Evolutionary conservation across 2,888 invertebrate genomes (phyloP).

Genomic region (Podabrus alpinus): DNA sequence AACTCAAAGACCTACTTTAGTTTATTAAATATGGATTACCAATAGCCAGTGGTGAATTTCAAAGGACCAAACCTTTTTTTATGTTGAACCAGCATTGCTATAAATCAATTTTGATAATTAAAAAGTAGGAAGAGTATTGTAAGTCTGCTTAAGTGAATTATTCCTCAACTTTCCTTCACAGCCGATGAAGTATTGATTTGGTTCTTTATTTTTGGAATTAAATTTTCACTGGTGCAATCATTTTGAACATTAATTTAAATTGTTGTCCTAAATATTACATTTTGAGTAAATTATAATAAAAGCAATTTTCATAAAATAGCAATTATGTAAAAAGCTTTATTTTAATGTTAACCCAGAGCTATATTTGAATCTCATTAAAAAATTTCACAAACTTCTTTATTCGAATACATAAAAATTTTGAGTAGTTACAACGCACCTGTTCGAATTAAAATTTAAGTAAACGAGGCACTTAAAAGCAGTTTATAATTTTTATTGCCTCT

Average conservation of each 20-base stretch:
- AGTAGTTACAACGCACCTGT: conserved; percentile 1
- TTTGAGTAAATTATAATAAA: neutral
- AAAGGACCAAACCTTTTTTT: neutral
- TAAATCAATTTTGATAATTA: neutral
- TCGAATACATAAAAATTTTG: neutral
- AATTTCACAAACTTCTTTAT: neutral
- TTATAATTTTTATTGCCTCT: neutral
- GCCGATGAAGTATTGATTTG: neutral
- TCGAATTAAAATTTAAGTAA: conserved; percentile 5
- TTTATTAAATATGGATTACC: neutral
- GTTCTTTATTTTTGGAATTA: neutral
- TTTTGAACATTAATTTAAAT: neutral
- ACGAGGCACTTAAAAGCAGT: conserved; percentile 1
- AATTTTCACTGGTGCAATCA: neutral
- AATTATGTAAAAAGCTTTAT: conserved; percentile 4
- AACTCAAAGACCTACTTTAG: too few relatives aligned
- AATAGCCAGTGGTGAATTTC: too few relatives aligned
- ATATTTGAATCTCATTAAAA: conserved; percentile 1
- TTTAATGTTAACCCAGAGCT: neutral
- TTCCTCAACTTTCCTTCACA: too few relatives aligned
- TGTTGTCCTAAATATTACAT: neutral
- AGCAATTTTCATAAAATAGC: neutral
- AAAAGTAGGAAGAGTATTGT: neutral
- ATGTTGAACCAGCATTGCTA: neutral
- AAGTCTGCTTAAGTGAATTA: too few relatives aligned